A percentile compares a stretch with the other conserved stretches of the same genome.
These are phyloP conservation scores for Scrobipalpa costella DNA, from an alignment of 2,888 invertebrate genomes.

Conservation along the genomic window DNA sequence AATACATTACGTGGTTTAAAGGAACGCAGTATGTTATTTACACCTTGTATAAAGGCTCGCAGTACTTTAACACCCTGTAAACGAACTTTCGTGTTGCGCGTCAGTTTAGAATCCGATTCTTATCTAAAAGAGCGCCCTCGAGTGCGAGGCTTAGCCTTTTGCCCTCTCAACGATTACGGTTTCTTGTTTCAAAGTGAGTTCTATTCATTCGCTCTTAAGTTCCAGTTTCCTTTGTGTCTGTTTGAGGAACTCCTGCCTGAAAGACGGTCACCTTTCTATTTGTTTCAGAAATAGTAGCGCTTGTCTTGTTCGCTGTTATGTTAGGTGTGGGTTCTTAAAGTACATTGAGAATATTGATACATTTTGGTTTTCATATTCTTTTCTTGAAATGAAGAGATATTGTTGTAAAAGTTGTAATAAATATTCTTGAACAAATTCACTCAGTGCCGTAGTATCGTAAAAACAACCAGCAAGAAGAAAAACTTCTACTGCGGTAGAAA, in stretches of 20 bases:
- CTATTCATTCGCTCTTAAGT: conserved; percentile 40
- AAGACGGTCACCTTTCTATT: conserved; percentile 29
- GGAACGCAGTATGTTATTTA: too few relatives aligned
- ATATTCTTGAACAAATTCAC: too few relatives aligned
- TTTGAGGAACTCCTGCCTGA: conserved; percentile 25
- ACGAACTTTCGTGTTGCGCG: conserved; percentile 61
- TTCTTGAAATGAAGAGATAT: too few relatives aligned
- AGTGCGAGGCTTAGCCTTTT: conserved; percentile 69
- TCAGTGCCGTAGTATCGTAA: too few relatives aligned
- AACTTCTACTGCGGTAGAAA: too few relatives aligned
- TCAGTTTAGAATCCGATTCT: conserved; percentile 68
- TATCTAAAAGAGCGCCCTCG: conserved; percentile 68
- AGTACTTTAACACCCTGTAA: background rate
- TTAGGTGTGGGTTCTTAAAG: conserved; percentile 33
- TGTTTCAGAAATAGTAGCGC: conserved; percentile 42
- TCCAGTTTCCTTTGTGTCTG: conserved; percentile 42
- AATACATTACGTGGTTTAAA: too few relatives aligned
- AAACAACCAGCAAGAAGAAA: too few relatives aligned
- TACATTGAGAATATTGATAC: background rate
- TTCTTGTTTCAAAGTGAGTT: conserved; percentile 47
- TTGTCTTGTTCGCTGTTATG: conserved; percentile 41
- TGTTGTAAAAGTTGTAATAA: too few relatives aligned
- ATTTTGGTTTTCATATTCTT: too few relatives aligned
- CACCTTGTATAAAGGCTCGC: too few relatives aligned
- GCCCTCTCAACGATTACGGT: conserved; percentile 48